Percentiles rank a stretch among this genome's conserved stretches.
Evolutionary conservation across 2,113 vertebrate species (phyloP).

Genomic region (Bubo bubo): DNA sequence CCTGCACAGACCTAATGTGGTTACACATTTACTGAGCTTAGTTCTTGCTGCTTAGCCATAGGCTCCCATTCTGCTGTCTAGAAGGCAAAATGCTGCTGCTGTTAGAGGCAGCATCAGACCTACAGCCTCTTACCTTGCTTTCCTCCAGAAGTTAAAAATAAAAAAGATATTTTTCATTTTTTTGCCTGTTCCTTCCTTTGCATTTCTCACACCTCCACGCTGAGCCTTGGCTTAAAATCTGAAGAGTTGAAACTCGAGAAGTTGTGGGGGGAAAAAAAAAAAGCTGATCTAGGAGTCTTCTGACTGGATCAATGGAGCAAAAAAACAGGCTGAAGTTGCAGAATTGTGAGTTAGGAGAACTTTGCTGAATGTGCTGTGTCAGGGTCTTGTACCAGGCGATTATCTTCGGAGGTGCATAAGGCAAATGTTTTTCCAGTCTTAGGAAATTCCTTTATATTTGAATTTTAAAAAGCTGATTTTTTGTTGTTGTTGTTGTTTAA

Average conservation of each 20-base stretch:
- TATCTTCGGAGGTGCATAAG: background rate
- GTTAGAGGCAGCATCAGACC: background rate
- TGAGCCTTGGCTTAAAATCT: background rate
- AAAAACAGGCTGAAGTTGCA: conserved; percentile 36
- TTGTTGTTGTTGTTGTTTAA: background rate
- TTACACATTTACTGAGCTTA: background rate
- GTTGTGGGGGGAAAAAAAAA: background rate
- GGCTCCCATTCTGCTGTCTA: background rate
- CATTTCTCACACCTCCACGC: background rate
- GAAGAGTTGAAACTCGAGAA: background rate
- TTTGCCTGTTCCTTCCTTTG: background rate
- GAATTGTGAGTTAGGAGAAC: background rate
- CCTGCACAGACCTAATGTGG: background rate
- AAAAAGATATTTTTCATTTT: background rate
- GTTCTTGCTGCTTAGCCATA: background rate
- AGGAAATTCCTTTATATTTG: background rate
- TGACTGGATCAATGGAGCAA: conserved; percentile 37
- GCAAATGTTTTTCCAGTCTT: background rate
- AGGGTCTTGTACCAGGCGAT: background rate
- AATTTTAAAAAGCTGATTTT: background rate
- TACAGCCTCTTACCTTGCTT: background rate
- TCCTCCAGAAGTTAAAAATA: background rate
- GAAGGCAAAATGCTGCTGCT: background rate
- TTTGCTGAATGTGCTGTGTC: background rate
- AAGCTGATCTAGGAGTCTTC: conserved; percentile 38